Base-by-base conservation (phyloP, 2,113 vertebrate genomes). In the Cephalopholis sonnerati region DNA sequence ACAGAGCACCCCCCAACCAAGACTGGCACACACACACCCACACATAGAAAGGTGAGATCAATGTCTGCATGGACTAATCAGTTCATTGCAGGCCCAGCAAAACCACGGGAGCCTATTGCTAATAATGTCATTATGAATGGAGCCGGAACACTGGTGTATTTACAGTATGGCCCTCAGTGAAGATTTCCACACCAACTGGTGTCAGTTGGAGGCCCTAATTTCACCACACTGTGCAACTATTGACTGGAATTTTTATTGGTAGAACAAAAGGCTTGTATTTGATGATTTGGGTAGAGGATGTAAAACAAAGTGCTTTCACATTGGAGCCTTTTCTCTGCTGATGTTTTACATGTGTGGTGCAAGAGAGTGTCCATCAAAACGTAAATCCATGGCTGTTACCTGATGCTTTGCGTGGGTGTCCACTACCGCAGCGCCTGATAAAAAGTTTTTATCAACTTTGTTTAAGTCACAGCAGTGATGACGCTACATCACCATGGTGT, bases 81-180 rank as follows among this genome's bases (percentile, higher is more conserved):
- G 89, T 89, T 85, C 84, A 91, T 67, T 86, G 79, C 91, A 94
- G 94, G 78, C 89, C 84, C 73, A 82, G 64, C 57, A 79, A 89
- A 91, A 83, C 90, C 59, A 77, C 72, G 53, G 80, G 78, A 83
- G 79, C 44, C 67, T 66, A 51, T 66, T 79, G 77, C 88, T 94
- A 93, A 95, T 93, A 92, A 92, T 84, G 79, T 92, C 81, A 92
- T 91, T 90, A 90, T 87, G 61, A 83, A 84, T 68, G 27, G 55
- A 84, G 82, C 48, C 65, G 54, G 81, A 80, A 77, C 57, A 50
- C 78, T 66, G 53, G 36, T 76, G 70, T 51, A 84, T 84, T 72
- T 73, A 87, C 89, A 88, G 74, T 83, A 32, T 39, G 57, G 22
- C 36, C 53, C 74, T 68, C 44, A 74, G 27, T 59, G 55, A 72